A percentile compares a stretch with the other conserved stretches of the same genome.
Conservation (phyloP, 1,140 invertebrate species). For the Lutraria rhynchaena region DNA sequence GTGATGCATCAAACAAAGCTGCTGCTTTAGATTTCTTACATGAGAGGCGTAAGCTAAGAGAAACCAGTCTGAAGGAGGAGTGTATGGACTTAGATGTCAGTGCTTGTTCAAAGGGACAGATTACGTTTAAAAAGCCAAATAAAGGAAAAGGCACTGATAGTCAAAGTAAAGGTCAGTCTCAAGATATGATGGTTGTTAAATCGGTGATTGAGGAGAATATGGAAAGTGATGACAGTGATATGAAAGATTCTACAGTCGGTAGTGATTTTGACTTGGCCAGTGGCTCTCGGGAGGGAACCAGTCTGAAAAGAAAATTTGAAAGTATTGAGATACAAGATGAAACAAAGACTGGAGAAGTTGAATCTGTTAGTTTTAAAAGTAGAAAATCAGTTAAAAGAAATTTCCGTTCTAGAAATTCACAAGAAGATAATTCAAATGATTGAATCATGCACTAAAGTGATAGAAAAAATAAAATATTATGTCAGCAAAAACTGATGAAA, state of each 20-base stretch:
- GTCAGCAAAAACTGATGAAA: no score
- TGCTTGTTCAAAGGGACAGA: conserved; percentile 39
- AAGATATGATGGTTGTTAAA: neutral
- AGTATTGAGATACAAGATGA: conserved; percentile 12
- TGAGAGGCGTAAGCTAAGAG: conserved; percentile 27
- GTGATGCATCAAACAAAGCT: conserved; percentile 53
- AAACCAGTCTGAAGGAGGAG: conserved; percentile 19
- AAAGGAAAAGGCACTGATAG: conserved; percentile 8
- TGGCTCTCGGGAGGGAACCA: neutral
- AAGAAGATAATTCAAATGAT: neutral
- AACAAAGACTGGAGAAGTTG: neutral
- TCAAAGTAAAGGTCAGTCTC: no score
- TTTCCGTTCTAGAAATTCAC: conserved; percentile 19
- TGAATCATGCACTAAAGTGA: no score
- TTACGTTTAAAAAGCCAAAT: conserved; percentile 33
- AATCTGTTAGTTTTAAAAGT: conserved; percentile 33
- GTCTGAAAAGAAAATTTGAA: conserved; percentile 19
- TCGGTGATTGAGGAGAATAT: neutral
- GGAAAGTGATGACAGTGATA: conserved; percentile 7
- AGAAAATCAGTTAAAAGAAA: conserved; percentile 15
- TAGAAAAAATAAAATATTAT: no score
- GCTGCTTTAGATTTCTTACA: conserved; percentile 60
- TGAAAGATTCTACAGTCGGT: neutral
- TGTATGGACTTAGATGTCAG: conserved; percentile 15
- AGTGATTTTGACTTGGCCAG: neutral